Percentiles rank a stretch among this genome's conserved stretches.
These are phyloP conservation scores for Anseranas semipalmata DNA, from an alignment of 2,113 vertebrate species.

Conservation along the genomic window DNA sequence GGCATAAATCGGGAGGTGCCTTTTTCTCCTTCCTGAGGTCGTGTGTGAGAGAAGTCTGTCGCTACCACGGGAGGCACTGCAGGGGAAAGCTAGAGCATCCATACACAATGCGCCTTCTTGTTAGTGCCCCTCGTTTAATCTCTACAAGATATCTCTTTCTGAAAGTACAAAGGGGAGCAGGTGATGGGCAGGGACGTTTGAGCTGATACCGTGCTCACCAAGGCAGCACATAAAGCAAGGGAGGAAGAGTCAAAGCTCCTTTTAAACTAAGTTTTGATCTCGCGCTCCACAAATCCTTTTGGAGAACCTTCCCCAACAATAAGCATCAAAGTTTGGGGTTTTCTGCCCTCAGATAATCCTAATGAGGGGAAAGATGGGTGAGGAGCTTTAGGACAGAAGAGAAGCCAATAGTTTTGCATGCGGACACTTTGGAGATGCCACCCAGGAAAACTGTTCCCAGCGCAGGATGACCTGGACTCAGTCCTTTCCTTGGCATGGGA, in stretches of 20 bases:
- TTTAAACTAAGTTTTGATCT: constrained; percentile 24
- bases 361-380: not conserved
- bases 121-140: not conserved
- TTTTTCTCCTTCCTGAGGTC: not conserved
- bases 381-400: not conserved
- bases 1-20: not conserved
- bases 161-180: not conserved
- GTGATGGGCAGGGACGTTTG: constrained; percentile 2
- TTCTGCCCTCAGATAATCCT: not conserved
- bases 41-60: not conserved
- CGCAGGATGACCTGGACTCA: not conserved
- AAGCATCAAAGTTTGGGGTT: not conserved
- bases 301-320: not conserved
- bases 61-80: not conserved
- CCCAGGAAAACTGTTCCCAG: not conserved
- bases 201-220: accelerated
- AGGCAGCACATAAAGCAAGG: not conserved
- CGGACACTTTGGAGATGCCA: not conserved
- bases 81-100: constrained; percentile 4
- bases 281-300: not conserved
- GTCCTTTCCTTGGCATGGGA: not conserved
- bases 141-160: not conserved
- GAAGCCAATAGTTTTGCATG: not conserved
- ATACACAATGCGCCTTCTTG: not conserved
- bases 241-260: not conserved